Conservation (phyloP, 2,888 invertebrate genomes). For the Temnothorax ravouxi region DNA sequence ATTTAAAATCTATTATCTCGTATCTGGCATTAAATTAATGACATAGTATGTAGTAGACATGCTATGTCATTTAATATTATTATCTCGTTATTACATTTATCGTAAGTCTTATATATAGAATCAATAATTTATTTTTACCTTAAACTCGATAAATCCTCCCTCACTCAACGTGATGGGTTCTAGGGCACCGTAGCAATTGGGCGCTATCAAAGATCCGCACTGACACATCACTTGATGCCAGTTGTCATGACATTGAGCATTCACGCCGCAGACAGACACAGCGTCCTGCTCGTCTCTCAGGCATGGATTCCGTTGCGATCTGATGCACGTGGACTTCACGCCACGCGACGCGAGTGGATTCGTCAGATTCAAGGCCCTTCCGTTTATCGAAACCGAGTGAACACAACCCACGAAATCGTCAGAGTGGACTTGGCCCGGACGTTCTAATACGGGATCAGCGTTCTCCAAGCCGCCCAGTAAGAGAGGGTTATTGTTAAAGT, state of each 20-base stretch:
- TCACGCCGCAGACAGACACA: conserved; percentile 88
- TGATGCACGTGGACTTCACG: conserved; percentile 92
- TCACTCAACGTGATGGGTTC: conserved; percentile 93
- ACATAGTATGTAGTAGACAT: neutral
- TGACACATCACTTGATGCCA: conserved; percentile 93
- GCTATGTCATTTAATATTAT: neutral
- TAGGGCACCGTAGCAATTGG: conserved; percentile 93
- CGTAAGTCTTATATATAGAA: neutral
- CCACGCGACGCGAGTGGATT: conserved; percentile 91
- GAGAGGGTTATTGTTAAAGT: conserved; percentile 96
- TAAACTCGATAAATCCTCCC: conserved; percentile 93
- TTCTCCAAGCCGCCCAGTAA: conserved; percentile 94
- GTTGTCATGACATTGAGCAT: conserved; percentile 93
- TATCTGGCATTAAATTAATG: neutral
- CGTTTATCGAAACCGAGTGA: conserved; percentile 96
- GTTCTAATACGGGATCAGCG: conserved; percentile 95
- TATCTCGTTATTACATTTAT: neutral
- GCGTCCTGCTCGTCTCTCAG: conserved; percentile 83
- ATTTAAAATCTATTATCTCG: neutral
- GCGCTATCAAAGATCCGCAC: conserved; percentile 91
- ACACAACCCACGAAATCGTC: conserved; percentile 98
- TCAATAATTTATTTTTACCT: conserved; percentile 75
- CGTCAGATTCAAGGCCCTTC: conserved; percentile 93
- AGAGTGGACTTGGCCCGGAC: conserved; percentile 95
- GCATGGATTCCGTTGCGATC: conserved; percentile 90